Percentiles rank a stretch among this genome's conserved stretches.
Conservation (phyloP, 1,140 invertebrate genomes). For the Heliconius congener region DNA sequence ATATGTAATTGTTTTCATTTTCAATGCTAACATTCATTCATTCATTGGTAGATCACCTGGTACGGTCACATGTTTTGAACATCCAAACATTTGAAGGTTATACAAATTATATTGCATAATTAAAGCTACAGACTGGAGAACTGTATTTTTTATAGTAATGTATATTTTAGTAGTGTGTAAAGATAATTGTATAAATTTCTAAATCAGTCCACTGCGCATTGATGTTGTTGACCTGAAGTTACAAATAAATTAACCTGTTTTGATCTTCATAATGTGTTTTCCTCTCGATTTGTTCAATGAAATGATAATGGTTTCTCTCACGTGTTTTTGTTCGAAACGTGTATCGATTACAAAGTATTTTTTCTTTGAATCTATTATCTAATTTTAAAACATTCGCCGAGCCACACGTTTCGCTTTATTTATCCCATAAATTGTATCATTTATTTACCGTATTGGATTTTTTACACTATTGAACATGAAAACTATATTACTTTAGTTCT, state of each 20-base stretch:
- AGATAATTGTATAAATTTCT: background rate
- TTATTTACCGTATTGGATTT: background rate
- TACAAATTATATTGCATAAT: slow-evolving; percentile 6
- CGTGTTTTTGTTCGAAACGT: background rate
- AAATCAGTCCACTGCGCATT: background rate
- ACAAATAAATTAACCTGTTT: background rate
- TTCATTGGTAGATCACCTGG: slow-evolving; percentile 13
- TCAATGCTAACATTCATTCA: slow-evolving; percentile 11
- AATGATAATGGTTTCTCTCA: background rate
- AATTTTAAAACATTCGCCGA: background rate
- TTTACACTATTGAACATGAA: background rate
- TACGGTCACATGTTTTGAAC: slow-evolving; percentile 10
- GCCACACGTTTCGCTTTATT: background rate
- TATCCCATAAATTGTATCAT: background rate
- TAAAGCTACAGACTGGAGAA: background rate
- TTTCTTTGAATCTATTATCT: background rate
- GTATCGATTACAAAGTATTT: background rate
- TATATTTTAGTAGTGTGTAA: background rate
- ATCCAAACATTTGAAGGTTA: slow-evolving; percentile 27
- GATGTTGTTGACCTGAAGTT: background rate
- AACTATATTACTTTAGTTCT: background rate
- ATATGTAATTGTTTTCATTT: slow-evolving; percentile 12
- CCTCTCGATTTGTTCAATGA: background rate
- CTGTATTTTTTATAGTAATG: background rate
- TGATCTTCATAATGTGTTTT: background rate